phyloP scores from a whole-genome alignment of 2,888 invertebrate species.

The Noctua comes region DNA sequence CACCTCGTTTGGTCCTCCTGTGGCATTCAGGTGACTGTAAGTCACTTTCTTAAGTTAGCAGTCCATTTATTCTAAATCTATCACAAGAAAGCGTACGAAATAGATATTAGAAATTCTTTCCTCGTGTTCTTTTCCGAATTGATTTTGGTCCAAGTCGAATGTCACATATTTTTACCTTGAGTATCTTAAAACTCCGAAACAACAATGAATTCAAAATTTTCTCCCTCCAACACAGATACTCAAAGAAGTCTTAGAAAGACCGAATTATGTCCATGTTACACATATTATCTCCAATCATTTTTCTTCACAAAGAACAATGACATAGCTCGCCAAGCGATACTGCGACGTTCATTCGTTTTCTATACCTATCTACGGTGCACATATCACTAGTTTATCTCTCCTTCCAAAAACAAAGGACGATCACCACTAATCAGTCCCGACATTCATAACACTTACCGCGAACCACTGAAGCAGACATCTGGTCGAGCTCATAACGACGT shows the following conservation, averaged over 20 bases:
- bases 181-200: not conserved
- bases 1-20: not conserved
- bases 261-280: not conserved
- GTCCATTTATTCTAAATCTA: not conserved
- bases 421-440: slow-evolving; percentile 48
- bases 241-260: not conserved
- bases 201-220: not conserved
- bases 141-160: not conserved
- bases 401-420: slow-evolving; percentile 42
- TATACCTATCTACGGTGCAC: not conserved
- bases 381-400: not conserved
- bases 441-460: slow-evolving; percentile 63
- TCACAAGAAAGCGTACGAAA: not conserved
- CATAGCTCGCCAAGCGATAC: not conserved
- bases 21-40: not conserved
- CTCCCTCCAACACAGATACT: too few species aligned
- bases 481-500: slow-evolving; percentile 76
- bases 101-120: not conserved
- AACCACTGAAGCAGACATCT: slow-evolving; percentile 73
- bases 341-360: not conserved
- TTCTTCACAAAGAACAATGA: too few species aligned
- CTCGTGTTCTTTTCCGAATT: not conserved
- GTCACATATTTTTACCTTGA: not conserved
- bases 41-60: not conserved
- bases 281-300: not conserved